A percentile compares a stretch with the other conserved stretches of the same genome.
Evolutionary conservation across 2,797 vertebrate genomes (phyloP).

Genomic region (Atherinosoma microstoma): DNA sequence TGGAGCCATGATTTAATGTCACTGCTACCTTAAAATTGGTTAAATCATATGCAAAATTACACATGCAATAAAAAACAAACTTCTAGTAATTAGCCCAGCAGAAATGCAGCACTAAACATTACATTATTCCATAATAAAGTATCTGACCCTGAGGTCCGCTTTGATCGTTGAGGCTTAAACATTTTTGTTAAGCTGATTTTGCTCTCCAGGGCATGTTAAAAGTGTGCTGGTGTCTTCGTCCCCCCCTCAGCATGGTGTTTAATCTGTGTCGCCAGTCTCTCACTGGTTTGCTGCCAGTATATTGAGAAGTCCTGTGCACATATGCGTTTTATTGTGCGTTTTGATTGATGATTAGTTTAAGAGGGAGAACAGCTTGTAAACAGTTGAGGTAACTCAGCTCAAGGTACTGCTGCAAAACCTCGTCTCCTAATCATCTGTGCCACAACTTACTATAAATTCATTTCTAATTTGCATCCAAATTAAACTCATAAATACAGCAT

Average conservation of each 20-base stretch:
- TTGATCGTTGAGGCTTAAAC: conserved; percentile 16
- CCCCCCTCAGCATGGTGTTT: neutral
- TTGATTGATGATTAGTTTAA: conserved; percentile 16
- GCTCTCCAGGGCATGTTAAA: conserved; percentile 27
- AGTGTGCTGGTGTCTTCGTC: neutral
- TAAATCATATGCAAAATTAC: neutral
- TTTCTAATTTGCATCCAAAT: conserved; percentile 41
- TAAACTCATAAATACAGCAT: conserved; percentile 10
- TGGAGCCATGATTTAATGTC: neutral
- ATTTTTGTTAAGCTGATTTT: conserved; percentile 9
- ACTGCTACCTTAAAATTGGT: neutral
- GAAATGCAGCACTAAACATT: neutral
- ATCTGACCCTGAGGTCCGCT: conserved; percentile 23
- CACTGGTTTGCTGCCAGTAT: conserved; percentile 5
- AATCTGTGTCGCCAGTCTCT: conserved; percentile 31
- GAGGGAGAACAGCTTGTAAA: conserved; percentile 14
- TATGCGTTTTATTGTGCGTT: neutral
- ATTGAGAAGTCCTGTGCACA: neutral
- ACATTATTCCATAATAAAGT: conserved; percentile 4
- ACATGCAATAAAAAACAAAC: neutral
- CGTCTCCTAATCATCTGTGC: conserved; percentile 14
- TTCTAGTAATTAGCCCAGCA: neutral
- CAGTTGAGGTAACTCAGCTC: conserved; percentile 46
- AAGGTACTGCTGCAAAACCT: conserved; percentile 55
- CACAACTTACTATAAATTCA: neutral